Percentiles rank a stretch among this genome's conserved stretches.
Conservation (phyloP, 2,888 invertebrate species). For the Drosophila phalerata region DNA sequence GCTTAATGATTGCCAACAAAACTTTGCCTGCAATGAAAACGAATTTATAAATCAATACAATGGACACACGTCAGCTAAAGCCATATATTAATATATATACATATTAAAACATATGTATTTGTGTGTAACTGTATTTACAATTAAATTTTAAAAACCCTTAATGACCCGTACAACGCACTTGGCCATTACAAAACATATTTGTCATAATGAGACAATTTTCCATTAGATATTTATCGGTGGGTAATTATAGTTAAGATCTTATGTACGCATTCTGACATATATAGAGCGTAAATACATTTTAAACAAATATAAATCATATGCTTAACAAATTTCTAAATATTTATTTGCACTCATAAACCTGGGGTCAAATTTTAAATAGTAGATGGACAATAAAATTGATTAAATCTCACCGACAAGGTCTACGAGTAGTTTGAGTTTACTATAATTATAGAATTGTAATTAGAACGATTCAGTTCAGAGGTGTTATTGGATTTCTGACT, state of each 20-base stretch:
- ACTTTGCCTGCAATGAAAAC: slow-evolving; percentile 61
- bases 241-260: slow-evolving; percentile 13
- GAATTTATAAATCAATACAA: slow-evolving; percentile 64
- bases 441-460: slow-evolving; percentile 7
- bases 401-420: slow-evolving; percentile 9
- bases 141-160: slow-evolving; percentile 15
- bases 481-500: slow-evolving; percentile 6
- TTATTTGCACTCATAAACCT: slow-evolving; percentile 2
- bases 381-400: slow-evolving; percentile 1
- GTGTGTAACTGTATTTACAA: background rate
- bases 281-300: background rate
- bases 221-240: slow-evolving; percentile 43
- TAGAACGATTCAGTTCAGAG: background rate
- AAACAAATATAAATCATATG: background rate
- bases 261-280: background rate
- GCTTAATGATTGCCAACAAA: slow-evolving; percentile 74
- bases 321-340: background rate
- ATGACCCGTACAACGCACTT: slow-evolving; percentile 24
- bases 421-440: background rate
- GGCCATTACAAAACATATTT: slow-evolving; percentile 41
- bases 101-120: slow-evolving; percentile 1
- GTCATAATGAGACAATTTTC: slow-evolving; percentile 34
- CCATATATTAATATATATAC: background rate
- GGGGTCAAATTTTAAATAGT: slow-evolving; percentile 6
- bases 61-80: slow-evolving; percentile 39